Evolutionary conservation across 2,113 vertebrate species (phyloP).

Genomic region (Felis chaus): DNA sequence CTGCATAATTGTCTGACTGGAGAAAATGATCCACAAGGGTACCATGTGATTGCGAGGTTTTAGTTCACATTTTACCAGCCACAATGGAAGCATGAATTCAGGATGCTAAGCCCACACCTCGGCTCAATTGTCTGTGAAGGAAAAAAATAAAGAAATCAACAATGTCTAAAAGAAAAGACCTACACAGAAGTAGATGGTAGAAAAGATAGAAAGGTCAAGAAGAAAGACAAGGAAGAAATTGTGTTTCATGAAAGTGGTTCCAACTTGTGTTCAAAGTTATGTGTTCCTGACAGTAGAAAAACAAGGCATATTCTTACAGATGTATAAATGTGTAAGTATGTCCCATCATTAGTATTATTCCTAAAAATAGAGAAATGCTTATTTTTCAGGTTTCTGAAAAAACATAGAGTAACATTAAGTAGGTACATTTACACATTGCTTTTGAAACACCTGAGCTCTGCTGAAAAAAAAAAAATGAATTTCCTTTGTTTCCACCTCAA

Average conservation of each 20-base stretch:
- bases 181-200: not conserved
- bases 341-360: not conserved
- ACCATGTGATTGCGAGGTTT: not conserved
- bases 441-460: not conserved
- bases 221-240: not conserved
- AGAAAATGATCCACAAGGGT: conserved; percentile 34
- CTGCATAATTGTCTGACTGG: conserved; percentile 2
- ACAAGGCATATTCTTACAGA: not conserved
- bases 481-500: not conserved
- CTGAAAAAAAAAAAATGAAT: not conserved
- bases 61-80: not conserved
- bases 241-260: not conserved
- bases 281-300: not conserved
- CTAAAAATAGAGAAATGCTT: conserved; percentile 27
- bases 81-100: not conserved
- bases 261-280: conserved; percentile 12
- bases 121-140: not conserved
- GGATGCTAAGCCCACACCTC: not conserved
- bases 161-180: not conserved
- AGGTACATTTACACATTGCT: not conserved
- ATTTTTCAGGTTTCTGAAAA: not conserved
- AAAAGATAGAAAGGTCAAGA: conserved; percentile 6
- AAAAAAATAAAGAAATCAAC: conserved; percentile 10
- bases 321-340: not conserved
- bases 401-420: not conserved